Conservation (phyloP, 2,113 vertebrate species). For the Aleadryas rufinucha region DNA sequence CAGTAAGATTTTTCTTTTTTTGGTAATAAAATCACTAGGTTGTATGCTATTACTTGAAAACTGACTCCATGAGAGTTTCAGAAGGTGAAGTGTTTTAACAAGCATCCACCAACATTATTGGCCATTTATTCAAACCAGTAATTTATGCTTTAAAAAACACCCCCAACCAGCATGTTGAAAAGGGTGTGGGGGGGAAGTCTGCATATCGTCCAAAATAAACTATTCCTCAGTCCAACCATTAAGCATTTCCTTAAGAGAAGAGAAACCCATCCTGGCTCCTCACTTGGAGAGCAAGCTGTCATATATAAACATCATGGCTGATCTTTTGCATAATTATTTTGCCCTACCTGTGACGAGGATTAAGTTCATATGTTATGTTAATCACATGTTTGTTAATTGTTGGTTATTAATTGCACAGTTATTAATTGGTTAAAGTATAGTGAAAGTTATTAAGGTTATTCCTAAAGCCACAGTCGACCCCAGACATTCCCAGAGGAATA, state of each 20-base stretch:
- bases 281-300: background rate
- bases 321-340: too few relatives aligned
- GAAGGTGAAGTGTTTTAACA: slow-evolving; percentile 15
- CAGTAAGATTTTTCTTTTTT: background rate
- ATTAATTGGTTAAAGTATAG: too few relatives aligned
- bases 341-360: too few relatives aligned
- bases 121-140: slow-evolving; percentile 1
- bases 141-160: background rate
- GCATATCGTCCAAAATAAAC: background rate
- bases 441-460: too few relatives aligned
- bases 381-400: too few relatives aligned
- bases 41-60: slow-evolving; percentile 23
- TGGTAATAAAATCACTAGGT: background rate
- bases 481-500: too few relatives aligned
- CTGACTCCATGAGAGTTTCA: slow-evolving; percentile 11
- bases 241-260: background rate
- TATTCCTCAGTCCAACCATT: background rate
- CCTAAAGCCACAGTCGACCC: too few relatives aligned
- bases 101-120: background rate
- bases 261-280: background rate
- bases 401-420: too few relatives aligned
- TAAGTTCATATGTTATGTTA: too few relatives aligned
- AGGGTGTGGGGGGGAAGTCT: background rate
- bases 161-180: background rate
- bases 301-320: too few relatives aligned